A percentile compares a stretch with the other conserved stretches of the same genome.
phyloP scores from a whole-genome alignment of 2,113 vertebrate genomes.

The Zosterops japonicus region DNA sequence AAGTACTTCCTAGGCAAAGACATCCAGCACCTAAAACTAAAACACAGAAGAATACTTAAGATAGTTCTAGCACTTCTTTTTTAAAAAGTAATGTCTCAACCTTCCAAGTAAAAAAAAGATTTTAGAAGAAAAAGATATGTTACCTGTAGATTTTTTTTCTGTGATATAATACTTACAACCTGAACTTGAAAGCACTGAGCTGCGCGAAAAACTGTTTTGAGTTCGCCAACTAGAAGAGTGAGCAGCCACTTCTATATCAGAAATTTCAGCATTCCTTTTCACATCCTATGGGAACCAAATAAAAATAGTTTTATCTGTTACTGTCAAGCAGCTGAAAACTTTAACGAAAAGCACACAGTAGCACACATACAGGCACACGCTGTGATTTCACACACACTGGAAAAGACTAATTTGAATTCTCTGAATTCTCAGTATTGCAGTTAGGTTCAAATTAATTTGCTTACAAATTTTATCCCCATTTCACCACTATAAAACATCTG shows the following conservation, averaged over 20 bases:
- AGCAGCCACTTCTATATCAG: conserved; percentile 63
- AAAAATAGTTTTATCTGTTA: background rate
- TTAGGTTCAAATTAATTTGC: background rate
- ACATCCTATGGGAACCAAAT: conserved; percentile 74
- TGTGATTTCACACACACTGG: background rate
- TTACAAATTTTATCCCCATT: background rate
- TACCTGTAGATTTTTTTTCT: background rate
- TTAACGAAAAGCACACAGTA: background rate
- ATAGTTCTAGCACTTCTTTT: background rate
- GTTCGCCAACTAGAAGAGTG: conserved; percentile 76
- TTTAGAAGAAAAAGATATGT: background rate
- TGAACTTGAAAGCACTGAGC: conserved; percentile 72
- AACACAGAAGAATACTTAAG: background rate
- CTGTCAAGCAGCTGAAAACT: background rate
- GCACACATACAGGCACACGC: background rate
- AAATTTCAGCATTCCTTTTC: conserved; percentile 74
- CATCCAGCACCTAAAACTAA: background rate
- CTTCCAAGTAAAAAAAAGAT: background rate
- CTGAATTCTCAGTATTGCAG: background rate
- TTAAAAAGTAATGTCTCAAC: background rate
- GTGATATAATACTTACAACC: conserved; percentile 79
- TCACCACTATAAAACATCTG: background rate
- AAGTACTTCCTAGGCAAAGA: background rate
- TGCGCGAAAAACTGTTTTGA: conserved; percentile 69
- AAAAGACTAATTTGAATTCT: background rate